Evolutionary conservation across 1,140 invertebrate genomes (phyloP), one percentile per base, ranked within the genome.

Genomic region (Nephila pilipes): DNA sequence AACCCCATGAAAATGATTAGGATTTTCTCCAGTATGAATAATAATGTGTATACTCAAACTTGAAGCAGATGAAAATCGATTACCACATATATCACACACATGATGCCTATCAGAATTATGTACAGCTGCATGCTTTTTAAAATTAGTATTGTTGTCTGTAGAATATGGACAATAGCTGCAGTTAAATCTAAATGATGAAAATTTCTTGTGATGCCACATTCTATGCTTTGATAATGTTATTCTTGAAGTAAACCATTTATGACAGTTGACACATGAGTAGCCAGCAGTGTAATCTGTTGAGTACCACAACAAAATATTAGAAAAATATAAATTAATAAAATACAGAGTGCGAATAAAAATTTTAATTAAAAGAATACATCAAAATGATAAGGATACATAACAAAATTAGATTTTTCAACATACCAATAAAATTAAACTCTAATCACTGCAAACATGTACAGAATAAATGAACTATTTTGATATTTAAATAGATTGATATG

Each of bases 161-260:
- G 90, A 91, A 83, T 91, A 91, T 3, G 90, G 90, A 54, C 90
- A 91, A 2, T 29, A 38, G 46, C 20, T 20, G n/a, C 90, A 91
- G 22, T 91, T 83, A 20, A 79, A 91, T 32, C 79, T 83, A 54
- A 87, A 87, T 1, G 16, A 54, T 18, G 38, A 91, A 8, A 25
- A 29, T 58, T 58, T 69, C 65, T 91, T 91, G 32, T 91, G 90
- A 65, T 91, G 90, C 90, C 90, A 91, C 79, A 91, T 91, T 55
- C 36, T 83, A 63, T 91, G 90, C 81, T 85, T 91, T n/a, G 90
- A 38, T 10, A 91, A 38, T 36, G 90, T 91, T 54, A 91, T 79
- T 83, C 58, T 79, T n/a, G 90, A 91, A 16, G 90, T 38, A 65
- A 91, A 91, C 32, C 57, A 60, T 55, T 89, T 89, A 36, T 55